Conservation (phyloP, 1,140 invertebrate species). For the Cyclina sinensis region DNA sequence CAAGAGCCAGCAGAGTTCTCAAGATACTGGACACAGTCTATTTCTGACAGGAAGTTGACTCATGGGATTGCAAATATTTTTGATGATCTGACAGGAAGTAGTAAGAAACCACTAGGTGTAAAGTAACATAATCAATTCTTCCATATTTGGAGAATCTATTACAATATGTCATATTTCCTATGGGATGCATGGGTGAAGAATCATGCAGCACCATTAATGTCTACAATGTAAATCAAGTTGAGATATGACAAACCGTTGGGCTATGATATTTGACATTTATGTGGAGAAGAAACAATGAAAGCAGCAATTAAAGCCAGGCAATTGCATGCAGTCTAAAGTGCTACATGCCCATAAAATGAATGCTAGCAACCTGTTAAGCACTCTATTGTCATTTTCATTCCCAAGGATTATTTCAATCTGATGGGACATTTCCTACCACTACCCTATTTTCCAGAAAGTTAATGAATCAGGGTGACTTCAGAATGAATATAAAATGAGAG, state of each 20-base stretch:
- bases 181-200: background rate
- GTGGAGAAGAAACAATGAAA: conserved; percentile 31
- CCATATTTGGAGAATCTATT: conserved; percentile 27
- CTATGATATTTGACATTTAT: conserved; percentile 40
- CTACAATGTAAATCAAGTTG: conserved; percentile 5
- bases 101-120: conserved; percentile 13
- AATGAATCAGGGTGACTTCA: background rate
- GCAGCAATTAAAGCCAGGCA: conserved; percentile 5
- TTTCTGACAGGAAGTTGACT: conserved; percentile 49
- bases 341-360: conserved; percentile 10
- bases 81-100: conserved; percentile 31
- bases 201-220: background rate
- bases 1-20: background rate
- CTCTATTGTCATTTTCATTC: conserved; percentile 2
- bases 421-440: background rate
- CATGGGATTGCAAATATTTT: conserved; percentile 47
- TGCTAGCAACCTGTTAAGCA: background rate
- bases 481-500: background rate
- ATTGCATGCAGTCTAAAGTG: conserved; percentile 20
- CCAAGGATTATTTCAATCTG: background rate
- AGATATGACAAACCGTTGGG: conserved; percentile 22
- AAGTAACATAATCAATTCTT: conserved; percentile 32
- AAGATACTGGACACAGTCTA: conserved; percentile 42
- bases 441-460: background rate
- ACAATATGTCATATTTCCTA: conserved; percentile 43